A percentile compares a stretch with the other conserved stretches of the same genome.
Evolutionary conservation across 2,888 invertebrate genomes (phyloP).

Genomic region (Pelosia muscerda): DNA sequence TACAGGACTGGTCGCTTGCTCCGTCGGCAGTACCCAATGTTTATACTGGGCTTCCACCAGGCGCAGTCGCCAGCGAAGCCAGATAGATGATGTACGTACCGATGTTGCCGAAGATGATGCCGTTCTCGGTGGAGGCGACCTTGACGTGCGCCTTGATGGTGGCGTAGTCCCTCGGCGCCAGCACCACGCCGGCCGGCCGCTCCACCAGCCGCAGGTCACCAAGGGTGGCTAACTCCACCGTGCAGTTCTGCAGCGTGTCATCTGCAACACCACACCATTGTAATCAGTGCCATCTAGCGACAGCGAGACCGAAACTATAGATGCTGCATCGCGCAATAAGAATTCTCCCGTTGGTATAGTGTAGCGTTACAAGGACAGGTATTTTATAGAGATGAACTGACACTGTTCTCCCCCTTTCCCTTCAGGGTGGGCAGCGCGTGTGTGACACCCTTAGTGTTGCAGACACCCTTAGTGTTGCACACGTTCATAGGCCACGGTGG

Average conservation of each 20-base stretch:
- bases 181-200: constrained; percentile 97
- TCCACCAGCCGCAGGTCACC: constrained; percentile 99
- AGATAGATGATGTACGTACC: constrained; percentile 78
- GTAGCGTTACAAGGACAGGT: neutral
- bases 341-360: neutral
- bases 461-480: too few species aligned
- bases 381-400: neutral
- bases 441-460: too few species aligned
- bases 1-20: too few species aligned
- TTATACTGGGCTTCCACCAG: too few species aligned
- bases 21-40: too few species aligned
- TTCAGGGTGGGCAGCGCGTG: too few species aligned
- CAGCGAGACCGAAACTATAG: too few species aligned
- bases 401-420: too few species aligned
- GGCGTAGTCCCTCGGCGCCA: constrained; percentile 98
- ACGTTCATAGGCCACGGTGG: too few species aligned
- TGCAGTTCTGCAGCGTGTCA: constrained; percentile 99
- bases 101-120: constrained; percentile 99
- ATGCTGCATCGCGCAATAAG: neutral
- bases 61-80: too few species aligned
- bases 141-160: constrained; percentile 99
- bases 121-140: constrained; percentile 99
- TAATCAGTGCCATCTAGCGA: neutral
- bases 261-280: constrained; percentile 66
- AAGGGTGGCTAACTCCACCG: constrained; percentile 98